phyloP scores from a whole-genome alignment of 1,140 invertebrate genomes.

The Drosophila carrolli region DNA sequence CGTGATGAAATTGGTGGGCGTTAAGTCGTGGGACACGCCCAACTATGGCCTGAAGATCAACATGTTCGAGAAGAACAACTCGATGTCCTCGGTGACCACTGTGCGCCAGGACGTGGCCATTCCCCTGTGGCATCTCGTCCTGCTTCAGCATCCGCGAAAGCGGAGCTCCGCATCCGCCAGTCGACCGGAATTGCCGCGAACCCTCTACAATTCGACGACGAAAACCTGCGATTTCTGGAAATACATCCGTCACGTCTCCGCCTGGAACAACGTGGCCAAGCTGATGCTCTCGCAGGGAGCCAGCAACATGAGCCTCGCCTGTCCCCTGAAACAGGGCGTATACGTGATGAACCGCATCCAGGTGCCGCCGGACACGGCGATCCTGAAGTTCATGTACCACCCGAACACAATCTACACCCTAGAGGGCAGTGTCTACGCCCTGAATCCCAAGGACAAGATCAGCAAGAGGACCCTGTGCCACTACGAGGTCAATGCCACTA shows the following conservation, averaged over 20 bases:
- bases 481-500: slow-evolving; percentile 74
- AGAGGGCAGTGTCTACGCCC: slow-evolving; percentile 56
- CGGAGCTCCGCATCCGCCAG: neutral
- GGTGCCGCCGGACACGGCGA: slow-evolving; percentile 67
- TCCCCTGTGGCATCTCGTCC: slow-evolving; percentile 63
- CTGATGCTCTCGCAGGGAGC: slow-evolving; percentile 55
- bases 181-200: slow-evolving; percentile 46
- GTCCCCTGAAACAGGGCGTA: slow-evolving; percentile 62
- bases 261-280: slow-evolving; percentile 69
- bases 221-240: slow-evolving; percentile 76
- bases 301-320: slow-evolving; percentile 72
- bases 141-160: slow-evolving; percentile 53
- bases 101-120: slow-evolving; percentile 65
- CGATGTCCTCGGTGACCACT: slow-evolving; percentile 64
- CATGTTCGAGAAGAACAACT: slow-evolving; percentile 58
- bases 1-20: slow-evolving; percentile 55
- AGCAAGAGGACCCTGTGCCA: slow-evolving; percentile 45
- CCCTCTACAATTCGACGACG: slow-evolving; percentile 62
- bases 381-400: slow-evolving; percentile 76
- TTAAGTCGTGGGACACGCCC: slow-evolving; percentile 53
- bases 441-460: slow-evolving; percentile 48
- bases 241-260: slow-evolving; percentile 61
- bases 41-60: slow-evolving; percentile 55
- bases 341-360: slow-evolving; percentile 71
- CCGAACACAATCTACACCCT: slow-evolving; percentile 70